phyloP scores from a whole-genome alignment of 2,888 invertebrate genomes.

The Eustalomyia histrio region DNA sequence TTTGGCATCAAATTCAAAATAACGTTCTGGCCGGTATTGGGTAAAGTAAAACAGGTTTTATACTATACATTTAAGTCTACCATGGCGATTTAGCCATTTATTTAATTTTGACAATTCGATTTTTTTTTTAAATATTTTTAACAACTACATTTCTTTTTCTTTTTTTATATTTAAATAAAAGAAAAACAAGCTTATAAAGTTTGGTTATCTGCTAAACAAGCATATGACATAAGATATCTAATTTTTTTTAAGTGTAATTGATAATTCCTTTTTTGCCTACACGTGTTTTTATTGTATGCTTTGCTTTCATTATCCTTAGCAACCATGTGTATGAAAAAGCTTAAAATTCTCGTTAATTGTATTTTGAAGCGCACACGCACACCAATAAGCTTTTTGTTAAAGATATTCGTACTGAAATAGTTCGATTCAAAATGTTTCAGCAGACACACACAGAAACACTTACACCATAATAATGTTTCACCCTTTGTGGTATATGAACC shows the following conservation, averaged over 20 bases:
- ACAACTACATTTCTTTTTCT: too few relatives aligned
- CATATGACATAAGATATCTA: too few relatives aligned
- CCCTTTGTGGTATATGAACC: constrained; percentile 55
- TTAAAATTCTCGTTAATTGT: constrained; percentile 26
- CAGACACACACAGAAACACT: constrained; percentile 3
- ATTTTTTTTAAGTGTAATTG: constrained; percentile 14
- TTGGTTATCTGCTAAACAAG: too few relatives aligned
- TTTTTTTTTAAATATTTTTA: too few relatives aligned
- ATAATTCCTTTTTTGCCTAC: constrained; percentile 25
- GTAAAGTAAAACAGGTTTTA: too few relatives aligned
- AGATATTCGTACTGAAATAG: constrained; percentile 34
- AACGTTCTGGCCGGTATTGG: too few relatives aligned
- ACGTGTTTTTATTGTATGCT: constrained; percentile 50
- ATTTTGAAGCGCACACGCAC: constrained; percentile 31
- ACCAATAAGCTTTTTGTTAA: constrained; percentile 41
- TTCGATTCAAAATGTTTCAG: constrained; percentile 52
- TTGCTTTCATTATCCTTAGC: constrained; percentile 53
- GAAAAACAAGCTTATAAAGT: neutral
- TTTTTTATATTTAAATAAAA: too few relatives aligned
- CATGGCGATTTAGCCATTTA: too few relatives aligned
- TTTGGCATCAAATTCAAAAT: too few relatives aligned
- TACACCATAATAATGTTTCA: constrained; percentile 57
- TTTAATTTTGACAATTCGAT: too few relatives aligned
- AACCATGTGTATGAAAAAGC: constrained; percentile 48
- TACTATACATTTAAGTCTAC: too few relatives aligned